phyloP scores from a whole-genome alignment of 2,797 vertebrate species.

The Malacoraja senta region DNA sequence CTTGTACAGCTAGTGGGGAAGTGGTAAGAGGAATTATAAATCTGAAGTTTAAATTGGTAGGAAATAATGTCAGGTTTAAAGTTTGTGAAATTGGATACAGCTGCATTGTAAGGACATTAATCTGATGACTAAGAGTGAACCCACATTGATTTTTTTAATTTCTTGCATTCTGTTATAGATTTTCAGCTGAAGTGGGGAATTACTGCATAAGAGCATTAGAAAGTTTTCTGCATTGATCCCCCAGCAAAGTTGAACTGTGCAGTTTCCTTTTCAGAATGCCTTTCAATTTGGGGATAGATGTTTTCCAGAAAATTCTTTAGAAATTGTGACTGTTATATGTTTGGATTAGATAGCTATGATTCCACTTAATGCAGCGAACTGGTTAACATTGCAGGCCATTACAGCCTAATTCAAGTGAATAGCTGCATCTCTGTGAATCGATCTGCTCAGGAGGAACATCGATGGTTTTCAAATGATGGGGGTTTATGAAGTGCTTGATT shows the following conservation, averaged over 20 bases:
- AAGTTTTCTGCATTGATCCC: background rate
- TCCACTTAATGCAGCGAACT: background rate
- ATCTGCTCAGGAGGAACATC: background rate
- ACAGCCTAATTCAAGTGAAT: slow-evolving; percentile 24
- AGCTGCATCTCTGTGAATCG: background rate
- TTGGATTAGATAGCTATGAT: background rate
- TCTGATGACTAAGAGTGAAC: too few species aligned
- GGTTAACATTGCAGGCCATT: slow-evolving; percentile 13
- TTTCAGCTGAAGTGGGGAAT: background rate
- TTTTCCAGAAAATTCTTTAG: background rate
- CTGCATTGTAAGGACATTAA: background rate
- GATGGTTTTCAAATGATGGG: slow-evolving; percentile 18
- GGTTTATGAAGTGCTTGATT: background rate
- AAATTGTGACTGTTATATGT: background rate
- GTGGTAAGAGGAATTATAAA: background rate
- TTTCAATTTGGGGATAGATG: background rate
- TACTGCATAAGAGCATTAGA: background rate
- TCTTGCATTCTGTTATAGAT: background rate
- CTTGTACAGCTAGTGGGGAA: background rate
- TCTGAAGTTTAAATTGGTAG: background rate
- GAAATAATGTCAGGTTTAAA: background rate
- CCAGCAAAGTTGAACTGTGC: background rate
- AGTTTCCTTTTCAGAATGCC: background rate
- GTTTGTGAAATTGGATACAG: background rate
- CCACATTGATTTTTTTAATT: background rate